These are phyloP conservation scores for Philopotamus ludificatus DNA, from an alignment of 1,140 invertebrate genomes.

Conservation along the genomic window DNA sequence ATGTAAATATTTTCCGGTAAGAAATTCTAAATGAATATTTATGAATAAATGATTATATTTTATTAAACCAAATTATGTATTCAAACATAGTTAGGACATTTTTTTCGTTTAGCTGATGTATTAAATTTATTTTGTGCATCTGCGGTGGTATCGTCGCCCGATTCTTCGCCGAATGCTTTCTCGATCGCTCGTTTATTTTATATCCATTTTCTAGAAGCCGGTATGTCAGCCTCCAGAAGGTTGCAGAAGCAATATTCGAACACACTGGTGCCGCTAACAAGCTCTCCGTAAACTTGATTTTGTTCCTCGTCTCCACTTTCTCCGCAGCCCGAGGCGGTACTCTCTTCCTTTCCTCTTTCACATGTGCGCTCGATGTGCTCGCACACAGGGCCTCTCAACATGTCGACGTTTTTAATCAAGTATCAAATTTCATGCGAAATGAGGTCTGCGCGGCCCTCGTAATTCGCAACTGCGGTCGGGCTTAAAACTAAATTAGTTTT, in stretches of 20 bases:
- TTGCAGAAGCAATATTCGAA: conserved; percentile 1
- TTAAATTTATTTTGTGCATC: neutral
- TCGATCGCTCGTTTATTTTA: neutral
- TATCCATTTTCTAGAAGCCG: neutral
- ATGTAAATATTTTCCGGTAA: too few species aligned
- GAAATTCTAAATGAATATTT: too few species aligned
- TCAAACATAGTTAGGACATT: neutral
- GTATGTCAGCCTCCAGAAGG: neutral
- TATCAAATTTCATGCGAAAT: too few species aligned
- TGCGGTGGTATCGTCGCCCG: neutral
- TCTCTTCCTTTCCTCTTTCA: conserved; percentile 16
- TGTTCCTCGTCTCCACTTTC: conserved; percentile 28
- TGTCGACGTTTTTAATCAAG: too few species aligned
- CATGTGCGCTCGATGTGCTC: conserved; percentile 6
- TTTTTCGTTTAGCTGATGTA: neutral
- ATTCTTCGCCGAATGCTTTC: neutral
- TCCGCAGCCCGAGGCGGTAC: conserved; percentile 6
- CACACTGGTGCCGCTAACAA: neutral
- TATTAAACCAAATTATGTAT: neutral
- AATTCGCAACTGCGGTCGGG: too few species aligned
- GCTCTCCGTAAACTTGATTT: conserved; percentile 17
- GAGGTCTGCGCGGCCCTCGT: too few species aligned
- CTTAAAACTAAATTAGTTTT: too few species aligned
- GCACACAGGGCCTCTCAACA: neutral
- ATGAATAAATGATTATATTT: too few species aligned